Base-by-base conservation (phyloP, 2,888 invertebrate species). In the Saturnia japonica region DNA sequence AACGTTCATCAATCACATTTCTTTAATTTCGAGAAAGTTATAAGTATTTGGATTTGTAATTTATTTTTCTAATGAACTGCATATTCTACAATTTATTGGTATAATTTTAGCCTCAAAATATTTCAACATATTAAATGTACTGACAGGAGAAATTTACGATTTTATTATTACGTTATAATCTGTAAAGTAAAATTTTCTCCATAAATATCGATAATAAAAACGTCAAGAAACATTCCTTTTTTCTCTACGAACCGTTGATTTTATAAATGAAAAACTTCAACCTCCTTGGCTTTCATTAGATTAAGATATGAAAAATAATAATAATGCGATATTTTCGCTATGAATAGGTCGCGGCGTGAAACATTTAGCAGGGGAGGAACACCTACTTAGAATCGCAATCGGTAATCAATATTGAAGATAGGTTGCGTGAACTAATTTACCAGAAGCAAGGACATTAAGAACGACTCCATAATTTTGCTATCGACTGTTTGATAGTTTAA, bases 321-420 rank as follows among this genome's bases (percentile, higher is more conserved):
- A n/a, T 43, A 43, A 43, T 12, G 43, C 43, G 43, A 43, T 43
- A 54, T 54, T 54, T 8, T n/a, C 51, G 22, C 12, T 28, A 14
- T 25, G 6, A 14, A 25, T 60, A 60, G 57, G 22, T 14, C 14
- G 57, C 28, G 14, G 14, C 28, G 57, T 4, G 14, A 60, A 60
- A 60, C 57, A 14, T 60, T 28, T 6, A 28, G 25, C 3, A 14
- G 12, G 28, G 6, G 25, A 25, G 28, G 12, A 11, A 22, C 54
- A 60, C 11, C 57, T 28, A 3, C 57, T 25, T 60, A 28, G 57
- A 60, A 28, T 60, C 28, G 25, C 28, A 60, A 28, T 28, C 28
- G 28, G 28, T 60, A 60, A 60, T 60, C 57, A 12, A 60, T 60
- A 60, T 60, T 60, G 28, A 60, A 60, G 57, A 28, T n/a, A 60